phyloP scores from a whole-genome alignment of 2,113 vertebrate genomes.

The Chaenogobius annularis region DNA sequence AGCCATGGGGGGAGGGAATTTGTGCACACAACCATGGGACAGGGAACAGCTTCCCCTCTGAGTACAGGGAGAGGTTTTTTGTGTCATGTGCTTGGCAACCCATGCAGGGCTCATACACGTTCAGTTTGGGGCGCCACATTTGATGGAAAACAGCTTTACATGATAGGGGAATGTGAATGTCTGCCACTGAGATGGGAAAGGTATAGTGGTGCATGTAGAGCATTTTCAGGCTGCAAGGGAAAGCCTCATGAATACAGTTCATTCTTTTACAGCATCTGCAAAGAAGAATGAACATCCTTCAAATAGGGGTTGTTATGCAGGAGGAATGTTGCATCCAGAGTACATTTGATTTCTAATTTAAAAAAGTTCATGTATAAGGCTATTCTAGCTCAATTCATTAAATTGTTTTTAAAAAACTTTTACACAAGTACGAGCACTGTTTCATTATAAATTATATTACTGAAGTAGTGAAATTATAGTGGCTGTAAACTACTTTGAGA shows the following conservation, averaged over 20 bases:
- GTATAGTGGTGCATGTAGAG: constrained; percentile 52
- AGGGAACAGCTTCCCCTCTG: constrained; percentile 55
- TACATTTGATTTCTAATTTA: too few relatives aligned
- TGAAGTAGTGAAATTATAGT: too few relatives aligned
- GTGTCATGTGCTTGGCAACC: constrained; percentile 63
- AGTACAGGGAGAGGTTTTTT: constrained; percentile 58
- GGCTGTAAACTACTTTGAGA: too few relatives aligned
- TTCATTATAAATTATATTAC: too few relatives aligned
- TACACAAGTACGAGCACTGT: too few relatives aligned
- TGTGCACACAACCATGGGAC: constrained; percentile 57
- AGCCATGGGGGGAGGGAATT: constrained; percentile 42
- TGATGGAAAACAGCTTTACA: constrained; percentile 68
- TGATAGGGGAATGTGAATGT: constrained; percentile 64
- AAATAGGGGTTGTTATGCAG: background rate
- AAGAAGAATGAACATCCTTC: background rate
- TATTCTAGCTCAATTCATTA: too few relatives aligned
- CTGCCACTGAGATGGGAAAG: constrained; percentile 59
- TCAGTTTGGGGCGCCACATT: constrained; percentile 62
- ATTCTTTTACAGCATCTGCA: background rate
- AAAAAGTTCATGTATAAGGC: too few relatives aligned
- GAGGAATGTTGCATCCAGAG: too few relatives aligned
- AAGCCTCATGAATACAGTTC: constrained; percentile 27
- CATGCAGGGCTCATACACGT: constrained; percentile 63
- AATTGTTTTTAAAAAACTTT: too few relatives aligned
- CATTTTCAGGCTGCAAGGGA: constrained; percentile 35